Conservation (phyloP, 2,888 invertebrate genomes). For the Sepioteuthis lessoniana region DNA sequence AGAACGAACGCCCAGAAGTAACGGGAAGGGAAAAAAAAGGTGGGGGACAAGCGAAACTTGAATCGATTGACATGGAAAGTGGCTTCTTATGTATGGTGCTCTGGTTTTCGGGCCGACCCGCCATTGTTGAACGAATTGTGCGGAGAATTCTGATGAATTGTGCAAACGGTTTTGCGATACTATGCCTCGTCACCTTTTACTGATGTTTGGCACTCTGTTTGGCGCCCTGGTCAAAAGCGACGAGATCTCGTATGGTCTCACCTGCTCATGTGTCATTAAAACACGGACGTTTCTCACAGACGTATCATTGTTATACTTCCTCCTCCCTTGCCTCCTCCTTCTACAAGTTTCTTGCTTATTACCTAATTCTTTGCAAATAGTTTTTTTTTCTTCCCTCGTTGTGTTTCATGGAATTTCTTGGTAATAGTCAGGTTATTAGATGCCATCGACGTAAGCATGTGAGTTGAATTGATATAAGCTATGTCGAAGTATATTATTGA, state of each 20-base stretch:
- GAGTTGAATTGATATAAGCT: not conserved
- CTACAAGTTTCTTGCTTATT: not conserved
- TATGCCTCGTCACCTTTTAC: not conserved
- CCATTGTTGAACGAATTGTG: not conserved
- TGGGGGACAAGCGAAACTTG: not conserved
- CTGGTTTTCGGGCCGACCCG: not conserved
- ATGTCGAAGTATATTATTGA: not conserved
- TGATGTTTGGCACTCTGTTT: not conserved
- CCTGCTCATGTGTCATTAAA: constrained; percentile 5
- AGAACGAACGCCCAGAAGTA: not conserved
- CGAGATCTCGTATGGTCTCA: not conserved
- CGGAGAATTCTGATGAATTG: not conserved
- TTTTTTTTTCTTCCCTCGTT: not conserved
- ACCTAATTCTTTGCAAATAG: not conserved
- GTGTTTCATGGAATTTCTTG: not conserved
- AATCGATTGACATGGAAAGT: not conserved
- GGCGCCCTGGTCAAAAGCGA: not conserved
- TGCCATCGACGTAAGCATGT: not conserved
- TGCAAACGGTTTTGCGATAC: not conserved
- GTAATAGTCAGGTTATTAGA: not conserved
- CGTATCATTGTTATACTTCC: not conserved
- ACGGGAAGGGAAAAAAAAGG: not conserved
- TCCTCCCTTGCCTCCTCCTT: not conserved
- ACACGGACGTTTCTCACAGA: not conserved
- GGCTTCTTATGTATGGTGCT: not conserved